Conservation (phyloP, 2,113 vertebrate genomes). For the Melanostigma gelatinosum region DNA sequence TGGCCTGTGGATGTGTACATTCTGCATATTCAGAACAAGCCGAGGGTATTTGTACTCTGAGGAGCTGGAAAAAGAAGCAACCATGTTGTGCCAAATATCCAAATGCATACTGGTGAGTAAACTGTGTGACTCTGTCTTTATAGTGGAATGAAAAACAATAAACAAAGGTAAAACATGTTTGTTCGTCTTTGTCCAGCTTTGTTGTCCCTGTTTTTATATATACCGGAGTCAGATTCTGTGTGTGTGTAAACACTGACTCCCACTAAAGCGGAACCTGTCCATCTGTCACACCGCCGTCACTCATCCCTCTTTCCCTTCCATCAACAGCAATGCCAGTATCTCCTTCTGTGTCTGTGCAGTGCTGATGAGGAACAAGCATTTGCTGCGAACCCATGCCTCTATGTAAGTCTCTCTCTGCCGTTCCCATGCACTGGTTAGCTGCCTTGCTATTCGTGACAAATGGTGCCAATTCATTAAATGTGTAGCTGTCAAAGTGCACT, state of each 20-base stretch:
- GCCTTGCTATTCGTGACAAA: neutral
- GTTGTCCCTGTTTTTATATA: neutral
- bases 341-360: conserved; percentile 69
- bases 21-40: conserved; percentile 60
- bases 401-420: conserved; percentile 52
- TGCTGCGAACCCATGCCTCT: conserved; percentile 39
- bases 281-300: neutral
- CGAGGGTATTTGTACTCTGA: neutral
- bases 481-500: neutral
- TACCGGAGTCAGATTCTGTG: neutral
- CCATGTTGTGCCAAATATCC: conserved; percentile 37
- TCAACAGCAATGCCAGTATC: conserved; percentile 78
- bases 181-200: neutral
- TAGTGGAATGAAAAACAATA: neutral
- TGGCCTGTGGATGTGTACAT: conserved; percentile 71
- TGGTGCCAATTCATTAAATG: accelerated
- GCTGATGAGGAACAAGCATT: conserved; percentile 67
- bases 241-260: neutral
- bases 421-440: neutral
- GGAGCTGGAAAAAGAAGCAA: conserved; percentile 12
- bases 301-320: neutral
- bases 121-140: neutral
- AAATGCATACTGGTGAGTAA: conserved; percentile 66
- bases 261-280: neutral
- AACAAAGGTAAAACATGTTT: too few relatives aligned